Evolutionary conservation across 2,797 vertebrate species (phyloP), one percentile per base, ranked within the genome.

Genomic region (Semaprochilodus insignis): DNA sequence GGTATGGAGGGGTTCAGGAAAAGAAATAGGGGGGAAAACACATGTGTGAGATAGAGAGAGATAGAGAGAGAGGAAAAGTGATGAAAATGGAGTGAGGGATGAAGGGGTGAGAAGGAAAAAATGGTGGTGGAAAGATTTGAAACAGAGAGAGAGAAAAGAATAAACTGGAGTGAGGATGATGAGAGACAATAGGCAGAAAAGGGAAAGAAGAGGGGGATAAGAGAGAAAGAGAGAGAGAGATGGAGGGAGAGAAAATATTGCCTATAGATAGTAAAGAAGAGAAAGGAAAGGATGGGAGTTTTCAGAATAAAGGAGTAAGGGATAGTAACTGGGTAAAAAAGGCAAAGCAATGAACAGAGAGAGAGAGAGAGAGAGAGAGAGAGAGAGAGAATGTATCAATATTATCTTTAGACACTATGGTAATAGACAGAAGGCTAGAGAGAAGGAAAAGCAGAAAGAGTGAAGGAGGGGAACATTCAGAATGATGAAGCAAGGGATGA

Each of bases 351-450:
- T 40, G 36, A 83, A 25, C n/a, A n/a, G n/a, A n/a, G n/a, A 19
- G 54, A 70, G 25, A 62, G 84, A 66, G 81, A 87, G 89, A 84
- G 82, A 82, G 87, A 86, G 44, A 70, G 44, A 70, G 21, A 55
- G 15, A 55, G 17, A 55, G 75, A 59, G 52, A 17, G 52, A 14
- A 52, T 52, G 52, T 19, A 44, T 6, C 3, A 3, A 6, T 40
- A 40, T 40, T 40, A 6, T 10, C 40, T 31, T 1, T 31, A 31
- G 8, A 10, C 40, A 6, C 1, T 44, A 44, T 44, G 40, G 8
- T 10, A 6, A 44, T 44, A 44, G 40, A 10, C 40, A 44, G 40
- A 44, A 2, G 52, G 60, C 0, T 8, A 66, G 23, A 74, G 51
- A 69, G 65, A 27, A 7, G 16, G 15, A 21, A 13, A 36, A 36